A percentile compares a stretch with the other conserved stretches of the same genome.
Evolutionary conservation across 2,888 invertebrate species (phyloP).

Genomic region (Lordiphosa fenestrarum): DNA sequence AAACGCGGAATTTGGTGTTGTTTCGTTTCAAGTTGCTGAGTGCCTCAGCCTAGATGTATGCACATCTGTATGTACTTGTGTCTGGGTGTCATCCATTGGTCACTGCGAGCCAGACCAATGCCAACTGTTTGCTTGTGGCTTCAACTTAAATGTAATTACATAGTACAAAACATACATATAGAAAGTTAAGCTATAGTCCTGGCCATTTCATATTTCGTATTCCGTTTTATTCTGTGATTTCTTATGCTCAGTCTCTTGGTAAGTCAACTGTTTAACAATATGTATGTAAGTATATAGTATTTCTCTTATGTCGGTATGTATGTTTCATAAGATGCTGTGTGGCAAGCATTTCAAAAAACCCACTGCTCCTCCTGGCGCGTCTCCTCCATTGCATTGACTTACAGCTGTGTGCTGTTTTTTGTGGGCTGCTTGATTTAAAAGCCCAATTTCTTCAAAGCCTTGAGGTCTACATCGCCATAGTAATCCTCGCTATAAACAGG

Average conservation of each 20-base stretch:
- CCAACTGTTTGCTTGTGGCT: not conserved
- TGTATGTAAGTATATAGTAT: conserved; percentile 8
- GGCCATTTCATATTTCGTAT: conserved; percentile 32
- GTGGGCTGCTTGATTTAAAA: conserved; percentile 57
- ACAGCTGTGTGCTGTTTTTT: conserved; percentile 15
- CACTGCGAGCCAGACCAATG: not conserved
- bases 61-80: not conserved
- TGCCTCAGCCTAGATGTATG: not conserved
- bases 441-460: conserved; percentile 91
- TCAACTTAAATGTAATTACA: conserved; percentile 4
- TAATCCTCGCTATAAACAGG: conserved; percentile 89
- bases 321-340: conserved; percentile 49
- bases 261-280: conserved; percentile 10
- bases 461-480: conserved; percentile 94
- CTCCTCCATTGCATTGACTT: conserved; percentile 27
- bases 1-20: conserved; percentile 27
- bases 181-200: conserved; percentile 35
- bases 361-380: conserved; percentile 29
- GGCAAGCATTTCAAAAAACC: conserved; percentile 63
- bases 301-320: conserved; percentile 27
- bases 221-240: conserved; percentile 24
- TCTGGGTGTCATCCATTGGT: not conserved
- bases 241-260: conserved; percentile 12
- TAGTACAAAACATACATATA: conserved; percentile 1
- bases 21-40: conserved; percentile 13